phyloP scores from a whole-genome alignment of 2,888 invertebrate species.

The Nudaria mundana region DNA sequence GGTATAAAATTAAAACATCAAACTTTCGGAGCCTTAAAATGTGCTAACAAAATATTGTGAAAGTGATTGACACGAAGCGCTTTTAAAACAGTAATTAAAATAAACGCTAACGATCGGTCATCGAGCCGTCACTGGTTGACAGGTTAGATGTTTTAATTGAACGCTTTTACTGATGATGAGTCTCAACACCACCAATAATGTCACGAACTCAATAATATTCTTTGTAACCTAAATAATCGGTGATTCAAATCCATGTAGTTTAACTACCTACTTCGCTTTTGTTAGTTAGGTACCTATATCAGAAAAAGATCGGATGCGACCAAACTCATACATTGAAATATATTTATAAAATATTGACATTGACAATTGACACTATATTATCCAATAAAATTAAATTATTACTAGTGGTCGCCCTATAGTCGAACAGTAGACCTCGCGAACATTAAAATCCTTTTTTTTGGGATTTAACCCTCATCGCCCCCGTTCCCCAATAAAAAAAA shows the following conservation, averaged over 20 bases:
- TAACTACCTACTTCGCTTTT: slow-evolving; percentile 29
- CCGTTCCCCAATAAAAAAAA: too few relatives aligned
- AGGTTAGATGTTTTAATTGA: slow-evolving; percentile 48
- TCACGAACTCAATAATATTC: slow-evolving; percentile 44
- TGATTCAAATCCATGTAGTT: slow-evolving; percentile 27
- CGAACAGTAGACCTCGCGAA: too few relatives aligned
- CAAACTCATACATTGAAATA: too few relatives aligned
- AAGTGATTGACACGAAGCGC: slow-evolving; percentile 61
- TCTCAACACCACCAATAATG: slow-evolving; percentile 15
- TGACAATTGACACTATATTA: too few relatives aligned
- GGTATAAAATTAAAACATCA: too few relatives aligned
- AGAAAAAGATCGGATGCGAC: slow-evolving; percentile 14
- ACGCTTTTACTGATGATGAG: slow-evolving; percentile 28
- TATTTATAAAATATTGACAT: too few relatives aligned
- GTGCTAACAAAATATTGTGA: slow-evolving; percentile 44
- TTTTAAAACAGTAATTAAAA: slow-evolving; percentile 70
- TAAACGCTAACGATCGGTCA: slow-evolving; percentile 54
- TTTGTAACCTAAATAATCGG: slow-evolving; percentile 30
- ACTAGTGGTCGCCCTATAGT: too few relatives aligned
- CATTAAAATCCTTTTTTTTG: too few relatives aligned
- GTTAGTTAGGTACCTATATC: too few relatives aligned
- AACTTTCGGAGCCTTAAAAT: too few relatives aligned
- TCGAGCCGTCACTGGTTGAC: slow-evolving; percentile 41
- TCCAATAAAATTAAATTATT: too few relatives aligned
- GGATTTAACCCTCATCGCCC: too few relatives aligned